These are phyloP conservation scores for Grapholita molesta DNA, from an alignment of 1,140 invertebrate species.

Conservation along the genomic window DNA sequence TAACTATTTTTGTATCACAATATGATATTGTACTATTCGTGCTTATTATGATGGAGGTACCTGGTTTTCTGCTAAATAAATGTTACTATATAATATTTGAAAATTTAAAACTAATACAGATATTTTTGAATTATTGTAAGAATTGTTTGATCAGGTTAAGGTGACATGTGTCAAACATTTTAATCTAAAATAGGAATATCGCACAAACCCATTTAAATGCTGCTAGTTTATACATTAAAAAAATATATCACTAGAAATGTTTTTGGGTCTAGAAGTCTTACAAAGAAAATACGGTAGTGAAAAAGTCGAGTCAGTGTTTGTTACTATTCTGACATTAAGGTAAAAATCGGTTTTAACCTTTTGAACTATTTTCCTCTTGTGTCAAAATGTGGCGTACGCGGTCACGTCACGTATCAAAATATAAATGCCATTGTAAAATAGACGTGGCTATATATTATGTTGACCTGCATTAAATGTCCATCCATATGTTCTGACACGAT, in stretches of 20 bases:
- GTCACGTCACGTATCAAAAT: no score
- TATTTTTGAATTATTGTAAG: background rate
- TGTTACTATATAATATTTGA: background rate
- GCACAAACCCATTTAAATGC: background rate
- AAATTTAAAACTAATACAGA: background rate
- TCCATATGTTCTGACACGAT: no score
- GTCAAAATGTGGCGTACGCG: no score
- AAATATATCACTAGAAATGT: background rate
- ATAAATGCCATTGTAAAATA: no score
- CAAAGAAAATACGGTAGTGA: no score
- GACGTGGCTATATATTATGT: no score
- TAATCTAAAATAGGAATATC: background rate
- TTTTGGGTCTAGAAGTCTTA: no score
- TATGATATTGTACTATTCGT: background rate
- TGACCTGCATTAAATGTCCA: no score
- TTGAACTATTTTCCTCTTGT: no score
- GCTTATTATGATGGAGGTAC: background rate
- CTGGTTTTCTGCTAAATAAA: background rate
- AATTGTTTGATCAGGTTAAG: background rate
- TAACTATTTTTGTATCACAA: constrained; percentile 1
- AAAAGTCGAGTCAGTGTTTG: no score
- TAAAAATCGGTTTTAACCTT: no score
- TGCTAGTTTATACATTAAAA: background rate
- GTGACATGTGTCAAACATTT: background rate
- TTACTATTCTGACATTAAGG: no score